These are phyloP conservation scores for Paratilapia polleni DNA, from an alignment of 2,113 vertebrate species.

Conservation along the genomic window DNA sequence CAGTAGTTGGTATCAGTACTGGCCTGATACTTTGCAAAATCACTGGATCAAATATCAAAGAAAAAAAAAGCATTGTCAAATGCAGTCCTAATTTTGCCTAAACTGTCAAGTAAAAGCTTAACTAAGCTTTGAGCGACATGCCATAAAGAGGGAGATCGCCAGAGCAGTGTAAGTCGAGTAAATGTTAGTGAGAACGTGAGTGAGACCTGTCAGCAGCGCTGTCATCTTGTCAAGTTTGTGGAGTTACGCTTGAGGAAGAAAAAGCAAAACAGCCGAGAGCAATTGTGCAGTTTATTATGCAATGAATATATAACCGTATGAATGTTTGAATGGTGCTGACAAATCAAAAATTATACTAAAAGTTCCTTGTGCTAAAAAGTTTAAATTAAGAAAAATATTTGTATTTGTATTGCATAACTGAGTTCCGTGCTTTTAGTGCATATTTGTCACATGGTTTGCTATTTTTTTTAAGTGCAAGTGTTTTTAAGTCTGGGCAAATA, in stretches of 20 bases:
- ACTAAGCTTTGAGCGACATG: neutral
- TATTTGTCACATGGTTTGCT: neutral
- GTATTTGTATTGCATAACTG: neutral
- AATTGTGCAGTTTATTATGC: neutral
- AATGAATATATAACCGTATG: neutral
- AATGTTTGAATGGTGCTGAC: neutral
- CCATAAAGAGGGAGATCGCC: constrained; percentile 1
- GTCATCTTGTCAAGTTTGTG: constrained; percentile 4
- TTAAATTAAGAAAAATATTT: neutral
- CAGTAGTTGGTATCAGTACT: neutral
- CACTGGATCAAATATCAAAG: neutral
- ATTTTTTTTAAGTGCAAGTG: no score
- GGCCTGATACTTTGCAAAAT: neutral
- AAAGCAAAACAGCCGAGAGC: neutral
- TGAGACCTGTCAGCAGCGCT: neutral
- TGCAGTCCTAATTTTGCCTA: neutral
- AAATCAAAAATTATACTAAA: neutral
- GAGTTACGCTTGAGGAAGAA: neutral
- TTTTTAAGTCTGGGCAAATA: no score
- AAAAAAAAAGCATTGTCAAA: neutral
- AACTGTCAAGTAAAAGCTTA: neutral
- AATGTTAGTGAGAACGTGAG: neutral
- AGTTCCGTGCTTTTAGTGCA: neutral
- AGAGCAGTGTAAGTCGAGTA: neutral
- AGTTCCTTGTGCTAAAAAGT: neutral